Evolutionary conservation across 2,797 vertebrate genomes (phyloP).

Genomic region (Falco concolor): DNA sequence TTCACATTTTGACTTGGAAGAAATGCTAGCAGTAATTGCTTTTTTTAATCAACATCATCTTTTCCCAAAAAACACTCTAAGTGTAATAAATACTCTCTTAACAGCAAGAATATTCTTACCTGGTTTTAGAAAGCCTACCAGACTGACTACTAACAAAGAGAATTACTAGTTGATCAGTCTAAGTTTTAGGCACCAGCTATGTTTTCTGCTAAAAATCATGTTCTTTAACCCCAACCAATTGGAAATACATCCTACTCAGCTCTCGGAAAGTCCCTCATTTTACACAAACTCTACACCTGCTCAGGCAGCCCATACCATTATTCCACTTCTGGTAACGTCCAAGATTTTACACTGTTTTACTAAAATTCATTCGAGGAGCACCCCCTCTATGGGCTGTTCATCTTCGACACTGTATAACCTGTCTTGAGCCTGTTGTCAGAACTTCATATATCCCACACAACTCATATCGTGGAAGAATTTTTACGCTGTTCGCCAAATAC

Average conservation of each 20-base stretch:
- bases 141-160: background rate
- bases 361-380: background rate
- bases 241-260: background rate
- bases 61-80: background rate
- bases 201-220: background rate
- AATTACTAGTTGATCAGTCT: background rate
- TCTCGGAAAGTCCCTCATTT: background rate
- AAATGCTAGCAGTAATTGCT: background rate
- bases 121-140: background rate
- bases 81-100: background rate
- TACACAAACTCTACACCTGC: background rate
- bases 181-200: background rate
- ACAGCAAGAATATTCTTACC: background rate
- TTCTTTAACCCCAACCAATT: background rate
- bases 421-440: background rate
- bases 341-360: background rate
- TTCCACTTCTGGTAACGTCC: background rate
- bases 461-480: background rate
- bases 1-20: background rate
- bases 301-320: accelerated
- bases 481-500: background rate
- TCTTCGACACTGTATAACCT: too few relatives aligned
- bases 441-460: too few relatives aligned
- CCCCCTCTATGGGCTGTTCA: background rate
- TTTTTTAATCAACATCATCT: background rate